phyloP scores from a whole-genome alignment of 2,797 vertebrate genomes.

The Arnoldichthys spilopterus region DNA sequence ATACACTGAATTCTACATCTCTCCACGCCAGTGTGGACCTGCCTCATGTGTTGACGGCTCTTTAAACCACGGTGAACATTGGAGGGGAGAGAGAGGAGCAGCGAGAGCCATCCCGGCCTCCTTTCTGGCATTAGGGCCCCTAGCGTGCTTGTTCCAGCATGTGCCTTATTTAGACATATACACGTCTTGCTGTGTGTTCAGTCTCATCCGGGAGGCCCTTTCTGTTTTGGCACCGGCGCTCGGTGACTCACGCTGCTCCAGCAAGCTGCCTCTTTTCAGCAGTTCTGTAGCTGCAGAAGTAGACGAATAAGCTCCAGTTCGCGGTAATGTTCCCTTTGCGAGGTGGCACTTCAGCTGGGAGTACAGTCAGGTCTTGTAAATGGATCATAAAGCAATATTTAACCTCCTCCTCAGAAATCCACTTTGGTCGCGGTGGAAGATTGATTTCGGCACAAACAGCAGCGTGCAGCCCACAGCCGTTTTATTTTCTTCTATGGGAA shows the following conservation, averaged over 20 bases:
- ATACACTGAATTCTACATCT: too few relatives aligned
- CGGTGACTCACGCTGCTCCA: neutral
- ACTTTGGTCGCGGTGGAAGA: neutral
- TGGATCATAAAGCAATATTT: conserved; percentile 3
- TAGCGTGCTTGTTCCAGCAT: neutral
- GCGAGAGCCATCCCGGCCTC: neutral
- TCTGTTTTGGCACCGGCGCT: neutral
- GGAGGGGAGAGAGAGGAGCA: neutral
- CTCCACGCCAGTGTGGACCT: neutral
- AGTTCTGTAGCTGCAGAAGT: neutral
- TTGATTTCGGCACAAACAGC: neutral
- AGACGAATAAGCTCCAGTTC: neutral
- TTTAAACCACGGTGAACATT: neutral
- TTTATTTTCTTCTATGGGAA: neutral
- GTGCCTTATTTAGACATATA: conserved; percentile 11
- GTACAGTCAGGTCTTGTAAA: neutral
- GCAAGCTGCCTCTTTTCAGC: neutral
- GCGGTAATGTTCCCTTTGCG: neutral
- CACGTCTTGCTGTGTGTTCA: neutral
- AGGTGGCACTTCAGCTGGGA: neutral
- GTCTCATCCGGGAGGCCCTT: neutral
- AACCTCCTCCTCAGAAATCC: neutral
- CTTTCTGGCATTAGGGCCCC: neutral
- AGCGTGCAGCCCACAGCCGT: neutral
- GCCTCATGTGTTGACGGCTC: neutral